Conservation (phyloP, 2,888 invertebrate genomes). For the Merodon equestris region DNA sequence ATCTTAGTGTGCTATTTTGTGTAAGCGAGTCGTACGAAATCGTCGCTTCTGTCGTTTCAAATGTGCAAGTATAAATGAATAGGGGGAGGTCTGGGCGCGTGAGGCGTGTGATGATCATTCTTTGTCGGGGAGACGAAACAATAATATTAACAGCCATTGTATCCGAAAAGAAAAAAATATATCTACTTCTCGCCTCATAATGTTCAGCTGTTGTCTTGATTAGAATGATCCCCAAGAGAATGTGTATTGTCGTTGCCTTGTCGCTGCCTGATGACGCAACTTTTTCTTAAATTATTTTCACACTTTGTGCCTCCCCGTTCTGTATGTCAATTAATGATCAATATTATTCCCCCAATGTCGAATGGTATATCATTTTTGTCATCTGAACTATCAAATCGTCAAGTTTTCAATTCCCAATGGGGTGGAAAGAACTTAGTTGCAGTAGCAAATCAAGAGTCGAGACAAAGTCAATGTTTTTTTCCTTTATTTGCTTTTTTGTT, state of each 20-base stretch:
- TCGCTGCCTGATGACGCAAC: conserved; percentile 57
- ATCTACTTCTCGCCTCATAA: conserved; percentile 41
- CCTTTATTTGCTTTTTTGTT: conserved; percentile 14
- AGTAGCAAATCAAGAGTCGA: background rate
- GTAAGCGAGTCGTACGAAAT: background rate
- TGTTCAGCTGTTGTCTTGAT: conserved; percentile 59
- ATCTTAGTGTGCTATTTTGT: conserved; percentile 42
- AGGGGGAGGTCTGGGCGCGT: background rate
- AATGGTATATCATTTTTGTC: conserved; percentile 37
- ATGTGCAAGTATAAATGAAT: conserved; percentile 9
- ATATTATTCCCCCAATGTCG: conserved; percentile 46
- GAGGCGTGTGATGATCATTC: conserved; percentile 35
- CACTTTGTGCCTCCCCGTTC: conserved; percentile 27
- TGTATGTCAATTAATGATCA: conserved; percentile 50
- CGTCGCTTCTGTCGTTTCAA: conserved; percentile 23
- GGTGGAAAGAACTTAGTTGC: conserved; percentile 1
- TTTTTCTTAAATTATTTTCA: conserved; percentile 53
- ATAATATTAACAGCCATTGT: conserved; percentile 41
- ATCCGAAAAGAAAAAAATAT: conserved; percentile 33
- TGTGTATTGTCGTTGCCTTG: conserved; percentile 23
- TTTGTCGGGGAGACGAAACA: conserved; percentile 58
- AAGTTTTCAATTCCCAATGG: background rate
- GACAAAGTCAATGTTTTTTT: no score
- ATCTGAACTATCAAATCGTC: background rate
- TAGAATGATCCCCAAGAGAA: conserved; percentile 60